phyloP scores from a whole-genome alignment of 2,113 vertebrate genomes.

The Acanthisitta chloris region DNA sequence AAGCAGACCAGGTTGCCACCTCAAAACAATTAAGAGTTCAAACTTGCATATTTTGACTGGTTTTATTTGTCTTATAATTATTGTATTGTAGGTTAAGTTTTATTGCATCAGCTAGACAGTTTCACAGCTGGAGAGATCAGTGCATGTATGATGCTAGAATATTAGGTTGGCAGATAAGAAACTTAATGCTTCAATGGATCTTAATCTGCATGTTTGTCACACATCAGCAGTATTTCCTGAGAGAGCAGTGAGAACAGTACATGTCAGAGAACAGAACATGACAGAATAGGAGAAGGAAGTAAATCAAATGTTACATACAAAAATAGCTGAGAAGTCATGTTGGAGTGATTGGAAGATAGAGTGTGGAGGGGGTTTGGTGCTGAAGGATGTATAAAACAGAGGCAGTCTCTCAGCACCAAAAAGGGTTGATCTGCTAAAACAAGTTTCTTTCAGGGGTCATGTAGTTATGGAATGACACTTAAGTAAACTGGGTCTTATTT shows the following conservation, averaged over 20 bases:
- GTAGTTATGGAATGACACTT: neutral
- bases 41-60: neutral
- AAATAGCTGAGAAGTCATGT: conserved; percentile 16
- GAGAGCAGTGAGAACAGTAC: neutral
- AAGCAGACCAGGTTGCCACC: neutral
- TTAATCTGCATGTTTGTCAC: neutral
- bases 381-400: neutral
- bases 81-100: neutral
- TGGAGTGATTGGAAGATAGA: neutral
- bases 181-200: neutral
- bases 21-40: neutral
- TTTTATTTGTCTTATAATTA: neutral
- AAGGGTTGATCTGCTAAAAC: neutral
- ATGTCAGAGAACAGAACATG: neutral
- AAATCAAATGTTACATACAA: neutral
- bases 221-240: neutral
- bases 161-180: neutral
- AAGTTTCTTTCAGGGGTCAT: neutral
- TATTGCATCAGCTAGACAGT: neutral
- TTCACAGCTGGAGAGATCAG: neutral
- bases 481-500: neutral
- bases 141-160: neutral
- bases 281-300: neutral
- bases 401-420: neutral
- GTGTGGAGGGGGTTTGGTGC: neutral